Conservation (phyloP, 2,888 invertebrate genomes). For the Netelia virgata region DNA sequence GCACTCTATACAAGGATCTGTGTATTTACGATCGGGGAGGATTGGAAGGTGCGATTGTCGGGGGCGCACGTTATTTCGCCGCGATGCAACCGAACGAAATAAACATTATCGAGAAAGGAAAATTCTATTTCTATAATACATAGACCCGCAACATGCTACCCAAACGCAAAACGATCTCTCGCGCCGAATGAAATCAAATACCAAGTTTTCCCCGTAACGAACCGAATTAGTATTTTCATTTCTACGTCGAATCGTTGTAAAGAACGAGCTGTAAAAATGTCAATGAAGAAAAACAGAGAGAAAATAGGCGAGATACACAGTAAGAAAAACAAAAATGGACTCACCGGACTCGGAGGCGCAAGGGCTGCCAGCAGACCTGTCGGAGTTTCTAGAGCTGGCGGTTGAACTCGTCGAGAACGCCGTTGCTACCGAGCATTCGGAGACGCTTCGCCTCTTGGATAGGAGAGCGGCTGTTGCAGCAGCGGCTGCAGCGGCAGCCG, state of each 20-base stretch:
- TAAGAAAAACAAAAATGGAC: constrained; percentile 66
- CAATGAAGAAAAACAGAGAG: not conserved
- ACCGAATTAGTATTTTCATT: too few relatives aligned
- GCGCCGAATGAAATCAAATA: too few relatives aligned
- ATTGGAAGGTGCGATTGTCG: constrained; percentile 36
- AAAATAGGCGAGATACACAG: not conserved
- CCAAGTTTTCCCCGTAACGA: not conserved
- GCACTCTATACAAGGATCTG: constrained; percentile 4
- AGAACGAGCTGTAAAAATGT: not conserved
- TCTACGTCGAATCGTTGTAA: too few relatives aligned
- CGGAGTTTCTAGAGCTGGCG: constrained; percentile 84
- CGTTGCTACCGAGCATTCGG: constrained; percentile 88
- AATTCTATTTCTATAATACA: too few relatives aligned
- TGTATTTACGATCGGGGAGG: constrained; percentile 4
- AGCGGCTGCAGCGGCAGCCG: constrained; percentile 77
- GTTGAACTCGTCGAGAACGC: constrained; percentile 86
- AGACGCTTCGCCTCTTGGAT: constrained; percentile 89
- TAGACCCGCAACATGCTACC: too few relatives aligned
- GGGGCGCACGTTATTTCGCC: constrained; percentile 25
- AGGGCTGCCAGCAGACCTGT: constrained; percentile 83
- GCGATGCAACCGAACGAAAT: not conserved
- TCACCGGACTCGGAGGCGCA: constrained; percentile 84
- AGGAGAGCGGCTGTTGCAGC: constrained; percentile 80
- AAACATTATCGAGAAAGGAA: not conserved
- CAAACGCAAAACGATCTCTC: too few relatives aligned